These are phyloP conservation scores for Eriocheir sinensis DNA, from an alignment of 1,140 invertebrate species.

Conservation along the genomic window DNA sequence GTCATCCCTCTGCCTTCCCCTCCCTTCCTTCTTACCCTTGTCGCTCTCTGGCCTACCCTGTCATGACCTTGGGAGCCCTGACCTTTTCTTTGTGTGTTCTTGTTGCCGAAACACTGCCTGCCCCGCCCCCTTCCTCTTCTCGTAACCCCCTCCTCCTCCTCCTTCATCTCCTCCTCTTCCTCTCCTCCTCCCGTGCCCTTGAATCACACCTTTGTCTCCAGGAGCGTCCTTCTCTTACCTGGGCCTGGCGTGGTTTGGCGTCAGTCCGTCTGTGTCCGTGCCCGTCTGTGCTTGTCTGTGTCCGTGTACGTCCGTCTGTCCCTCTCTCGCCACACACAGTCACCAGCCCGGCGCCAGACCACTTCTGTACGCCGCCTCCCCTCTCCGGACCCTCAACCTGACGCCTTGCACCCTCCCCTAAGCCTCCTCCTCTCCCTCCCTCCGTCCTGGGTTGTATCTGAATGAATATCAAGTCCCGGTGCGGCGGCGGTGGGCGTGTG, in stretches of 20 bases:
- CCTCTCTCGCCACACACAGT: neutral
- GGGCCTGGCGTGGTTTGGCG: neutral
- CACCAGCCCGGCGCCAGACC: neutral
- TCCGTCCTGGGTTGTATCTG: neutral
- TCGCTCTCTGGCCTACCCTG: neutral
- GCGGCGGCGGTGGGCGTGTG: neutral
- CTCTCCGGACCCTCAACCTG: neutral
- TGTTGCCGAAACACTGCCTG: neutral
- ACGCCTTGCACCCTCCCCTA: neutral
- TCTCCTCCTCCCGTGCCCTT: neutral
- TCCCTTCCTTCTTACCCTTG: neutral
- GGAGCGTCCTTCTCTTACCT: neutral
- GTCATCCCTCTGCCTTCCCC: neutral
- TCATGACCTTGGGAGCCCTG: neutral
- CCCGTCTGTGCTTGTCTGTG: constrained; percentile 27
- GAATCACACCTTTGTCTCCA: neutral
- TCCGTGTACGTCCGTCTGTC: neutral
- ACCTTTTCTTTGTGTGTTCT: neutral
- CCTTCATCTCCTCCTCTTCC: too few relatives aligned
- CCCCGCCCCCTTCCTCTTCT: constrained; percentile 7
- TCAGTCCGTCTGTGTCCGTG: constrained; percentile 39
- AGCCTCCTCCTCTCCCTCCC: neutral
- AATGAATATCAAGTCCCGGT: neutral
- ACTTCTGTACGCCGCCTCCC: neutral
- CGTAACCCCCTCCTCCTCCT: neutral